phyloP scores from a whole-genome alignment of 2,113 vertebrate species.

The Serilophus lunatus region DNA sequence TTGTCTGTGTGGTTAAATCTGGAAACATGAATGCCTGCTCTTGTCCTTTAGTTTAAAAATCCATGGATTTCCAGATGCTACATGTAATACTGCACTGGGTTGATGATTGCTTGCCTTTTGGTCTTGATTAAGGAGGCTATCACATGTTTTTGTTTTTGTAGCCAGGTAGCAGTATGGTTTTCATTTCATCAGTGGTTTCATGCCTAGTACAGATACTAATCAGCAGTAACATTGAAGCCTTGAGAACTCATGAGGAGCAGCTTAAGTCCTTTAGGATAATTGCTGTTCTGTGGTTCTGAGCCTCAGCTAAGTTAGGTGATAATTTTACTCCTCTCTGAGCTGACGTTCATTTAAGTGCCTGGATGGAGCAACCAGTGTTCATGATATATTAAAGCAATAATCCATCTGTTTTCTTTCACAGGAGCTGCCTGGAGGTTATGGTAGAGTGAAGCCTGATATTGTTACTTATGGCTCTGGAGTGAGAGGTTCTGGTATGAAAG shows the following conservation, averaged over 20 bases:
- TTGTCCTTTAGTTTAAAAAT: not conserved
- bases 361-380: not conserved
- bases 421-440: conserved; percentile 96
- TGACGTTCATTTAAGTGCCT: not conserved
- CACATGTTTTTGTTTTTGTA: not conserved
- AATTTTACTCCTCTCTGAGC: not conserved
- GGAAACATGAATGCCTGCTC: not conserved
- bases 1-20: not conserved
- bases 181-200: not conserved
- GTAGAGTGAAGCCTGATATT: conserved; percentile 94
- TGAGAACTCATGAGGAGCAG: not conserved
- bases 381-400: not conserved
- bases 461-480: conserved; percentile 97
- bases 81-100: not conserved
- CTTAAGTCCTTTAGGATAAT: not conserved
- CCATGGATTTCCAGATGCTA: not conserved
- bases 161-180: not conserved
- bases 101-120: accelerated
- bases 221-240: not conserved
- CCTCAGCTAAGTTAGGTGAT: not conserved
- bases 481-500: conserved; percentile 95
- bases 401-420: conserved; percentile 12
- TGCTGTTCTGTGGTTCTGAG: not conserved
- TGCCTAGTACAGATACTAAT: not conserved
- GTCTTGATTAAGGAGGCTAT: not conserved